Percentiles rank a stretch among this genome's conserved stretches.
Evolutionary conservation across 2,888 invertebrate genomes (phyloP).

Genomic region (Drosophila neoperkinsi): DNA sequence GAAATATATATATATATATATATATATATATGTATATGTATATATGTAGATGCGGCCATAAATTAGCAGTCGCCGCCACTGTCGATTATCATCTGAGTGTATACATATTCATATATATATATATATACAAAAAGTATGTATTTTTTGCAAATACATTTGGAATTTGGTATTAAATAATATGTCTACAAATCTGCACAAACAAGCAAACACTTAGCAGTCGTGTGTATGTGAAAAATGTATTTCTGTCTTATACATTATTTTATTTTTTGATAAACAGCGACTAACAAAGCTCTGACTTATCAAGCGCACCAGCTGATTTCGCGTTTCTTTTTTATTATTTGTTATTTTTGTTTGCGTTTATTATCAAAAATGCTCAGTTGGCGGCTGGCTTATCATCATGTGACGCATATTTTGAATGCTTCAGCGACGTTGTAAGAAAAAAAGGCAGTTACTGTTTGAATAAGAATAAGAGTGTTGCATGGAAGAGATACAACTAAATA

Average conservation of each 20-base stretch:
- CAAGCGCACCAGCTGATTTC: conserved; percentile 45
- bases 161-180: not conserved
- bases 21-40: not conserved
- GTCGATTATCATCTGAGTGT: conserved; percentile 66
- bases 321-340: not conserved
- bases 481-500: not conserved
- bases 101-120: conserved; percentile 18
- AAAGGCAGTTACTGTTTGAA: not conserved
- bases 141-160: not conserved
- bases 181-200: not conserved
- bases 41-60: conserved; percentile 40
- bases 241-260: not conserved
- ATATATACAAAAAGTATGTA: not conserved
- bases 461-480: not conserved
- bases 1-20: not conserved
- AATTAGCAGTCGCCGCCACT: conserved; percentile 47
- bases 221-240: conserved; percentile 13
- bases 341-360: conserved; percentile 34
- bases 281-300: conserved; percentile 28
- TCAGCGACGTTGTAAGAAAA: conserved; percentile 12
- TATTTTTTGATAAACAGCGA: conserved; percentile 25
- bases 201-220: not conserved
- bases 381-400: conserved; percentile 51
- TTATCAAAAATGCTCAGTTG: conserved; percentile 25
- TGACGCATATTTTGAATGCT: conserved; percentile 56